These are phyloP conservation scores for Pseudochaenichthys georgianus DNA, from an alignment of 2,797 vertebrate species.

Conservation along the genomic window DNA sequence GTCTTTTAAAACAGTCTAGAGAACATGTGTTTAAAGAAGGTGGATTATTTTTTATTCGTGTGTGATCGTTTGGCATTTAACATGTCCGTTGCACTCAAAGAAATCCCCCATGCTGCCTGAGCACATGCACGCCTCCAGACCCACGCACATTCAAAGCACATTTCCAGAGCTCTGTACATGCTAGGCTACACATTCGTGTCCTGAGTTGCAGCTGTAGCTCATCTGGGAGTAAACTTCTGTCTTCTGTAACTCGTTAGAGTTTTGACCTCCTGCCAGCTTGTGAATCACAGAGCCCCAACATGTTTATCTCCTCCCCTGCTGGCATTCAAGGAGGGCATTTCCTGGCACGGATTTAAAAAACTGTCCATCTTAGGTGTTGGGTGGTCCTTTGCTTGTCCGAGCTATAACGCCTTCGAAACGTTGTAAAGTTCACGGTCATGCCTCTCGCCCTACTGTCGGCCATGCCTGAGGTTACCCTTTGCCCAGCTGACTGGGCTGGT, in stretches of 20 bases:
- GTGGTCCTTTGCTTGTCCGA: conserved; percentile 73
- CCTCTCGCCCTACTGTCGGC: conserved; percentile 58
- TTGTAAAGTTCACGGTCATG: conserved; percentile 74
- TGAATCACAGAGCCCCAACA: conserved; percentile 68
- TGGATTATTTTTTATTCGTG: conserved; percentile 24
- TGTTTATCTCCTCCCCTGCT: conserved; percentile 78
- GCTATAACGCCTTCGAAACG: conserved; percentile 52
- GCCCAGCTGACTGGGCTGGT: conserved; percentile 57
- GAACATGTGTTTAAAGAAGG: conserved; percentile 56
- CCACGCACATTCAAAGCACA: conserved; percentile 52
- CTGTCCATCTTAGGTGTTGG: conserved; percentile 69
- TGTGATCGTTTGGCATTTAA: conserved; percentile 53
- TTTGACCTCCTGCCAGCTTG: conserved; percentile 67
- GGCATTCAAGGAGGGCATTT: conserved; percentile 77
- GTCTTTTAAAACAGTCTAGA: conserved; percentile 40
- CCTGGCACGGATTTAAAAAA: conserved; percentile 71
- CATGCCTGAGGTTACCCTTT: conserved; percentile 67
- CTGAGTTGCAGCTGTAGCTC: conserved; percentile 61
- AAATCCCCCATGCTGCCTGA: conserved; percentile 55
- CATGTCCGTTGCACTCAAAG: conserved; percentile 49
- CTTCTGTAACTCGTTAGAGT: conserved; percentile 69
- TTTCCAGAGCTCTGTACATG: conserved; percentile 66
- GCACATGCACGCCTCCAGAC: conserved; percentile 45
- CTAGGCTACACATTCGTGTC: conserved; percentile 60
- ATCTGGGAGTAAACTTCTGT: conserved; percentile 79